Conservation (phyloP, 2,797 vertebrate genomes). For the Margarornis squamiger region DNA sequence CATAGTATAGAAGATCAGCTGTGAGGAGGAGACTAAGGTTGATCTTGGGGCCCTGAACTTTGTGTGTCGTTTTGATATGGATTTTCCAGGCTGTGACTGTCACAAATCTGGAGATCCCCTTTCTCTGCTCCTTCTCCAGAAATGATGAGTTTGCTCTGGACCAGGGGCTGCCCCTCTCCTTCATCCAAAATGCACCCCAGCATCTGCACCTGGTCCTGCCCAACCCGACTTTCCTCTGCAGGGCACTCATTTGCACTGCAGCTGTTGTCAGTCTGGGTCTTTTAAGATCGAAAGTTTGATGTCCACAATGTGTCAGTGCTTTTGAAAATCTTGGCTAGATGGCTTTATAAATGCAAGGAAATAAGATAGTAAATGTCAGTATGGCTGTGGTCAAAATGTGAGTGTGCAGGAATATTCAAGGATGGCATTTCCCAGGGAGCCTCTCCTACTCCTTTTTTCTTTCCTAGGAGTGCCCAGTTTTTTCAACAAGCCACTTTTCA, state of each 20-base stretch:
- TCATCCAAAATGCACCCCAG: not conserved
- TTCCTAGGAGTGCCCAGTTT: not conserved
- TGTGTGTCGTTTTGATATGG: not conserved
- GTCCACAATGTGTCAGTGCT: not conserved
- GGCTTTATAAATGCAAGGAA: conserved; percentile 31
- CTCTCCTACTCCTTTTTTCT: not conserved
- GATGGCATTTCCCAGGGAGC: conserved; percentile 39
- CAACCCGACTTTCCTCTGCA: not conserved
- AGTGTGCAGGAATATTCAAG: not conserved
- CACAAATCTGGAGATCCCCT: not conserved
- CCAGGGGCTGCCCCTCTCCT: not conserved
- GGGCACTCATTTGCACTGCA: not conserved
- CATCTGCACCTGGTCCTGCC: not conserved
- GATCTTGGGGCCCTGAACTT: not conserved
- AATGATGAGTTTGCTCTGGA: not conserved
- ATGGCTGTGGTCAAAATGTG: not conserved
- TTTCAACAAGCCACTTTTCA: conserved; percentile 19
- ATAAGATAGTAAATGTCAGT: conserved; percentile 30
- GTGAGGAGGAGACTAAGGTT: not conserved
- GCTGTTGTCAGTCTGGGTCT: not conserved
- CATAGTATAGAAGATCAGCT: not conserved
- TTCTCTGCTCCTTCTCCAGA: not conserved
- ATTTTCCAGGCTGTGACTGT: not conserved
- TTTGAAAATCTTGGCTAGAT: conserved; percentile 7
- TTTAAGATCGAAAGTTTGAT: not conserved